These are phyloP conservation scores for Cetoscarus ocellatus DNA, from an alignment of 2,797 vertebrate species.

Conservation along the genomic window DNA sequence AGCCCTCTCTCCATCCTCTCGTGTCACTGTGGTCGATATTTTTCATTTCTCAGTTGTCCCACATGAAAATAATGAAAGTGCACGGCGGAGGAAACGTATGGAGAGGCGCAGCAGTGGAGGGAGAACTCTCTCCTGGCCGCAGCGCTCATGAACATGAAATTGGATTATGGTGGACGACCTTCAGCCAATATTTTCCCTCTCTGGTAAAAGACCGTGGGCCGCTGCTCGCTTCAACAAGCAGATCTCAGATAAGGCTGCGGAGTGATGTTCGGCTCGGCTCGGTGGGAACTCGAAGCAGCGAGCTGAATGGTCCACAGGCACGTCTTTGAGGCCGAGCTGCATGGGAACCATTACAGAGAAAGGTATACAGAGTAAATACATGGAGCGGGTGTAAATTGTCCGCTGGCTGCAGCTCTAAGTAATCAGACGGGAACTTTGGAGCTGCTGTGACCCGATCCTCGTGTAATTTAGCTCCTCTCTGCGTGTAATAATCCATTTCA, in stretches of 20 bases:
- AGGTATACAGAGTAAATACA: conserved; percentile 66
- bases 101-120: conserved; percentile 32
- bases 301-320: conserved; percentile 54
- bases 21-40: background rate
- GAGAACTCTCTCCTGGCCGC: conserved; percentile 49
- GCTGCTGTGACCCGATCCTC: conserved; percentile 59
- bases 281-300: conserved; percentile 41
- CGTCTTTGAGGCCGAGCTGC: conserved; percentile 63
- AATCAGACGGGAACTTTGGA: conserved; percentile 52
- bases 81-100: conserved; percentile 5
- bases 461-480: conserved; percentile 59
- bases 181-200: conserved; percentile 66
- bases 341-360: conserved; percentile 77
- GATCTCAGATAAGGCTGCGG: conserved; percentile 69
- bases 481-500: conserved; percentile 69
- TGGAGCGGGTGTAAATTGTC: conserved; percentile 57
- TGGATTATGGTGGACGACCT: conserved; percentile 63
- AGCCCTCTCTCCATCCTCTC: background rate
- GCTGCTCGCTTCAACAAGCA: conserved; percentile 53
- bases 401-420: conserved; percentile 52
- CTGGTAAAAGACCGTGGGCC: conserved; percentile 61
- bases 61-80: background rate
- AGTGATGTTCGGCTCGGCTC: conserved; percentile 49
- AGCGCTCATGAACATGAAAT: conserved; percentile 60
- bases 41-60: background rate